Conservation (phyloP, 1,140 invertebrate genomes). For the Papilio glaucus region DNA sequence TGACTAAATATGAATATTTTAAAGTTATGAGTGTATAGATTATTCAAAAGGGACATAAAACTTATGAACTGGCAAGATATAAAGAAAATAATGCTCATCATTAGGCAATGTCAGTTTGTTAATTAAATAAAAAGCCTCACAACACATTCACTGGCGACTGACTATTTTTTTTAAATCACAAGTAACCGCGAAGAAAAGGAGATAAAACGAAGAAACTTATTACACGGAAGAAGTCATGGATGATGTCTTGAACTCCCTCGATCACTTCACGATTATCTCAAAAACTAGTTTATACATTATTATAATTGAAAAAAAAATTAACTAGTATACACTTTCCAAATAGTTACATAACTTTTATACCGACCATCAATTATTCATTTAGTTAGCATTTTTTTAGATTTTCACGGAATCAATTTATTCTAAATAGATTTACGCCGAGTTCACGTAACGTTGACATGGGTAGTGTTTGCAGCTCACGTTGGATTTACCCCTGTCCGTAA, state of each 20-base stretch:
- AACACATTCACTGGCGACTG: too few relatives aligned
- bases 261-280: too few relatives aligned
- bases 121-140: background rate
- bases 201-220: too few relatives aligned
- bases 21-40: background rate
- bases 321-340: background rate
- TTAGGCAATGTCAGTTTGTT: too few relatives aligned
- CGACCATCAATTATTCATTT: background rate
- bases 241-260: too few relatives aligned
- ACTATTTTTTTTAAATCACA: too few relatives aligned
- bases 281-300: too few relatives aligned
- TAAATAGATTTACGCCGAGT: conserved; percentile 25
- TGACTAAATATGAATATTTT: conserved; percentile 5
- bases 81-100: background rate
- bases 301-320: background rate
- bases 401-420: conserved; percentile 27
- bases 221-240: too few relatives aligned
- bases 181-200: too few relatives aligned
- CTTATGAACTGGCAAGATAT: background rate
- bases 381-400: background rate
- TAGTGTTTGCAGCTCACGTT: conserved; percentile 35
- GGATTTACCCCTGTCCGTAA: conserved; percentile 37
- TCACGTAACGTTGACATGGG: conserved; percentile 32
- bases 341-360: background rate
- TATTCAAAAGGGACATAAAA: background rate